These are phyloP conservation scores for Rhinatrema bivittatum DNA, from an alignment of 2,797 vertebrate genomes.

Conservation along the genomic window DNA sequence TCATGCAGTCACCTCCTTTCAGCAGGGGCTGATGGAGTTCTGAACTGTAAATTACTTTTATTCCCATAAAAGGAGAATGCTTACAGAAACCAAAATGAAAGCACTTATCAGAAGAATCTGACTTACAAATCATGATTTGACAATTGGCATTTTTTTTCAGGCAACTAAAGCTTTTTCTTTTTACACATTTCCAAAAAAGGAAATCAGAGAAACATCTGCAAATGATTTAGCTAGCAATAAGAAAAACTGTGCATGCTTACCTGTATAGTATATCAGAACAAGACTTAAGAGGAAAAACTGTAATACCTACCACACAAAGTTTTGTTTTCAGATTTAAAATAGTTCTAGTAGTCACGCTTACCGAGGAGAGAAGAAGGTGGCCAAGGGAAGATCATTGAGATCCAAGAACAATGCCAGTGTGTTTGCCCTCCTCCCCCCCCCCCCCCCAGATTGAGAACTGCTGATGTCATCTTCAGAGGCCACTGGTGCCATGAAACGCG, in stretches of 20 bases:
- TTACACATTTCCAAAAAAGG: constrained; percentile 45
- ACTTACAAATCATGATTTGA: constrained; percentile 31
- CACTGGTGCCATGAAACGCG: no score
- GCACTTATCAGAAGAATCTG: constrained; percentile 17
- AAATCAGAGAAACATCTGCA: constrained; percentile 15
- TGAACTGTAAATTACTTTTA: constrained; percentile 11
- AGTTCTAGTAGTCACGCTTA: neutral
- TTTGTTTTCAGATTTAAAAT: neutral
- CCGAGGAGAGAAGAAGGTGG: no score
- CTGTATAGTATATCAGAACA: constrained; percentile 8
- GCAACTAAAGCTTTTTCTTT: constrained; percentile 29
- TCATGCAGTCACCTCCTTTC: neutral
- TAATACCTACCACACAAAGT: neutral
- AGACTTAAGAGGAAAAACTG: neutral
- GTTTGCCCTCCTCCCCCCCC: no score
- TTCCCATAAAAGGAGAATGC: constrained; percentile 45
- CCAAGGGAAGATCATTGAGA: no score
- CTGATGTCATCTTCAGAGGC: no score
- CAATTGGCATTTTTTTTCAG: constrained; percentile 32
- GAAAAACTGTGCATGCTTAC: constrained; percentile 23
- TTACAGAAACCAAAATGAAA: constrained; percentile 34
- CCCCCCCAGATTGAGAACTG: no score
- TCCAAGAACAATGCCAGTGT: no score
- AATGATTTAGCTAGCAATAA: constrained; percentile 19
- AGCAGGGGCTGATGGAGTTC: constrained; percentile 13